Evolutionary conservation across 1,140 invertebrate genomes (phyloP).

Genomic region (Drosophila baimaii): DNA sequence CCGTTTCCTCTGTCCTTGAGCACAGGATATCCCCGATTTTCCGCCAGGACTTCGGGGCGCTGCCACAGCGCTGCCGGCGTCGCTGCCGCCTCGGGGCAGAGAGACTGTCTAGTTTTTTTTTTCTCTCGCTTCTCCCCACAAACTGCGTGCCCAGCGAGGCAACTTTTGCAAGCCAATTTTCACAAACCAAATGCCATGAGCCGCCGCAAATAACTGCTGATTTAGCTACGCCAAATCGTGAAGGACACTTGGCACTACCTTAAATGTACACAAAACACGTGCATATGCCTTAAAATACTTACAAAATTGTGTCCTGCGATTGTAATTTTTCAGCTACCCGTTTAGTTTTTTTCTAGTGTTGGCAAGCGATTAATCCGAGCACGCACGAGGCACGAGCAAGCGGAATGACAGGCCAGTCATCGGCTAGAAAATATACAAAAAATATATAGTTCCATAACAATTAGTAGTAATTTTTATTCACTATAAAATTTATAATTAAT

Average conservation of each 20-base stretch:
- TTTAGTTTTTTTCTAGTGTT: conserved; percentile 79
- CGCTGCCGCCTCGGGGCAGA: conserved; percentile 31
- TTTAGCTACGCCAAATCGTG: conserved; percentile 50
- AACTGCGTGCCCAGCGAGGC: conserved; percentile 53
- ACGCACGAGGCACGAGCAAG: conserved; percentile 49
- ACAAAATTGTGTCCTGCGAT: conserved; percentile 78
- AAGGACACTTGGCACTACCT: conserved; percentile 40
- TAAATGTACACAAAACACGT: conserved; percentile 11
- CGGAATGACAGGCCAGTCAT: conserved; percentile 26
- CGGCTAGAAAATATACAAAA: background rate
- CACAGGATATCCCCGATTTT: conserved; percentile 25
- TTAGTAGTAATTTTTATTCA: too few relatives aligned
- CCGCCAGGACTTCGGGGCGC: conserved; percentile 27
- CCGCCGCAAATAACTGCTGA: conserved; percentile 43
- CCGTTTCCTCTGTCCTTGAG: background rate
- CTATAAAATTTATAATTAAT: background rate
- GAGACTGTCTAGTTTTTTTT: conserved; percentile 30
- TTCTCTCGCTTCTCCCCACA: conserved; percentile 24
- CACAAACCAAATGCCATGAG: conserved; percentile 8
- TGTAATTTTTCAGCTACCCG: conserved; percentile 68
- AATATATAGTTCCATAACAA: background rate
- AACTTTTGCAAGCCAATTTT: conserved; percentile 59
- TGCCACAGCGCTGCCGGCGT: conserved; percentile 28
- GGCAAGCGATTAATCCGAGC: conserved; percentile 24
- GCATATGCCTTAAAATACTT: conserved; percentile 70